Evolutionary conservation across 2,797 vertebrate genomes (phyloP).

Genomic region (Brachyrhaphis roseni): DNA sequence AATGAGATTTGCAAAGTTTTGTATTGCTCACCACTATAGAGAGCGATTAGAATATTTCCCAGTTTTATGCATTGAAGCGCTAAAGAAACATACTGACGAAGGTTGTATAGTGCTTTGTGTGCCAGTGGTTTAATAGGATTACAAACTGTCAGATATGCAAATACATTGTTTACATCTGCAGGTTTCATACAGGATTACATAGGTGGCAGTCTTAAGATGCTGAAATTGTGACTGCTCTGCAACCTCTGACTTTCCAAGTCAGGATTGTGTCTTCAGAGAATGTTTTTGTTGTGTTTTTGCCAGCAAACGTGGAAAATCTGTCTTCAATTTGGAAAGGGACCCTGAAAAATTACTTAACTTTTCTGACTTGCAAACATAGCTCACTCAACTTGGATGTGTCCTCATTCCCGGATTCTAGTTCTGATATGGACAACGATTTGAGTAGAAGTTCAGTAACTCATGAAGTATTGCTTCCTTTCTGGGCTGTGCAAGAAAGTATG

Average conservation of each 20-base stretch:
- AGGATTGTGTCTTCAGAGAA: not conserved
- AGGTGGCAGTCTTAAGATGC: not conserved
- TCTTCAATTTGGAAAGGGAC: not conserved
- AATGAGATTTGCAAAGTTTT: not conserved
- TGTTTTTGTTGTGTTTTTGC: not conserved
- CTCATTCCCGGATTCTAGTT: not conserved
- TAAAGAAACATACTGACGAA: not conserved
- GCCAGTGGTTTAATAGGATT: not conserved
- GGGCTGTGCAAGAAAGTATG: not conserved
- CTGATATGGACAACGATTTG: not conserved
- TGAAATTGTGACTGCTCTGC: not conserved
- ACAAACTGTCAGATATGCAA: not conserved
- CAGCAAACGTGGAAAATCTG: not conserved
- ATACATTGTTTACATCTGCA: not conserved
- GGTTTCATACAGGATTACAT: not conserved
- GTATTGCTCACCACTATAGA: not conserved
- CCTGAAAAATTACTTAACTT: not conserved
- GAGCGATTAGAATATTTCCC: not conserved
- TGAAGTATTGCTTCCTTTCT: not conserved
- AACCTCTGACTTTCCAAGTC: not conserved
- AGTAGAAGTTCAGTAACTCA: not conserved
- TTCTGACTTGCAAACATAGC: not conserved
- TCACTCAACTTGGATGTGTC: not conserved
- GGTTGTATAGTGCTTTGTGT: not conserved
- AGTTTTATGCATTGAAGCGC: not conserved